phyloP scores from a whole-genome alignment of 2,888 invertebrate species.

The Agrypnus murinus region DNA sequence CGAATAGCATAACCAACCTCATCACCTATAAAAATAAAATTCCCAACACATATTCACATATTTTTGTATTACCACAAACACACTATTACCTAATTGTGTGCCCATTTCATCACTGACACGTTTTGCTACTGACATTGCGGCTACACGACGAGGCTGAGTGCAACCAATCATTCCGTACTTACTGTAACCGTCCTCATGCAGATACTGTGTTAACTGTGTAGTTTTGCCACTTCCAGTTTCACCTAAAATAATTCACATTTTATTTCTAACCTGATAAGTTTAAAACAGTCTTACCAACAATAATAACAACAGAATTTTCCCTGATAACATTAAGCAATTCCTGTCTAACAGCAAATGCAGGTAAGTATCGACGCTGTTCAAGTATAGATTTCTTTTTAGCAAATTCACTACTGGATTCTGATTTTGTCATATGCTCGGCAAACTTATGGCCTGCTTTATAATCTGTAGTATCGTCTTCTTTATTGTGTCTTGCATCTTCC shows the following conservation, averaged over 20 bases:
- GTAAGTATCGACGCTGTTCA: conserved; percentile 93
- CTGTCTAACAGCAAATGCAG: conserved; percentile 96
- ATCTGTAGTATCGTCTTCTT: conserved; percentile 84
- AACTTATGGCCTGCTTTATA: conserved; percentile 97
- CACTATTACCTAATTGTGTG: conserved; percentile 81
- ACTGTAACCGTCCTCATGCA: conserved; percentile 98
- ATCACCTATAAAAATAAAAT: conserved; percentile 75
- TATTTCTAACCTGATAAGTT: too few relatives aligned
- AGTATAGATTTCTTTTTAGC: conserved; percentile 87
- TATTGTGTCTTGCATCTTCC: conserved; percentile 78
- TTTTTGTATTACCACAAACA: not conserved
- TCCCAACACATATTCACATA: not conserved
- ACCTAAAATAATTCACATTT: conserved; percentile 71
- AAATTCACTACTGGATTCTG: conserved; percentile 86
- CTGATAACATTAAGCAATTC: conserved; percentile 92
- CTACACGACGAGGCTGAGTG: conserved; percentile 97
- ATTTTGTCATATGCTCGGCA: conserved; percentile 92
- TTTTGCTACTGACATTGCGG: conserved; percentile 99
- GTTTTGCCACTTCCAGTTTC: conserved; percentile 98
- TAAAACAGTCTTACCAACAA: conserved; percentile 79
- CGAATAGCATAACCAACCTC: conserved; percentile 99
- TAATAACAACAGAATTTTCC: conserved; percentile 95
- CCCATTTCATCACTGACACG: conserved; percentile 99
- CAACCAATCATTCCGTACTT: conserved; percentile 96
- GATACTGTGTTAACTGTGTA: conserved; percentile 97